phyloP scores from a whole-genome alignment of 2,113 vertebrate genomes.

The Petrocephalus zakoni region DNA sequence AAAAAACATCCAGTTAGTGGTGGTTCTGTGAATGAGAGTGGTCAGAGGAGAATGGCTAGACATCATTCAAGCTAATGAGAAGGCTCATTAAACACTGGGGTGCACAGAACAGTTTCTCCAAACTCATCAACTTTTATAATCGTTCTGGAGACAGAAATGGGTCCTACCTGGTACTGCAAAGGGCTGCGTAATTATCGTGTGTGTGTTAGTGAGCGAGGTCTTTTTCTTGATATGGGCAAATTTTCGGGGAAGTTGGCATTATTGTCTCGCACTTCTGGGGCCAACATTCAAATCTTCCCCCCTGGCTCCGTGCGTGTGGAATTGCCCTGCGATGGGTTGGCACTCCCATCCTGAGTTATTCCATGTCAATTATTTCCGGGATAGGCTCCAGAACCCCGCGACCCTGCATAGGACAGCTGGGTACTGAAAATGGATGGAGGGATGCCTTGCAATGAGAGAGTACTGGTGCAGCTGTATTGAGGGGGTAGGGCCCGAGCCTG shows the following conservation, averaged over 20 bases:
- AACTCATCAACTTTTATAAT: neutral
- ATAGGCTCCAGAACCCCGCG: neutral
- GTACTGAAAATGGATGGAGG: neutral
- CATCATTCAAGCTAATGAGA: neutral
- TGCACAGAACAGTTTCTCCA: neutral
- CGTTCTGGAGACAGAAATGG: neutral
- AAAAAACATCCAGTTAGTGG: neutral
- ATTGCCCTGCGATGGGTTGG: neutral
- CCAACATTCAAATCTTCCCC: no score
- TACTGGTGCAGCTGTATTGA: neutral
- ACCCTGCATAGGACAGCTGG: neutral
- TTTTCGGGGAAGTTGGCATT: neutral
- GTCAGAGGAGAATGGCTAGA: neutral
- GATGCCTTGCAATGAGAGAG: neutral
- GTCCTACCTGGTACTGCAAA: neutral
- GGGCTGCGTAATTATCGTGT: neutral
- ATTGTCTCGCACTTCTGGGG: neutral
- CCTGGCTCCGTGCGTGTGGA: no score
- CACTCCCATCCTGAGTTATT: neutral
- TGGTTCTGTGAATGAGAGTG: neutral
- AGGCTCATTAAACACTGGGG: neutral
- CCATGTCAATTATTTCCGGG: neutral
- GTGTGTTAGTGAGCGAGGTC: no score
- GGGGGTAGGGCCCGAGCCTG: neutral
- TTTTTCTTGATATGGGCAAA: neutral